Evolutionary conservation across 1,140 invertebrate genomes (phyloP), one percentile per base, ranked within the genome.

Genomic region (Heliothis virescens): DNA sequence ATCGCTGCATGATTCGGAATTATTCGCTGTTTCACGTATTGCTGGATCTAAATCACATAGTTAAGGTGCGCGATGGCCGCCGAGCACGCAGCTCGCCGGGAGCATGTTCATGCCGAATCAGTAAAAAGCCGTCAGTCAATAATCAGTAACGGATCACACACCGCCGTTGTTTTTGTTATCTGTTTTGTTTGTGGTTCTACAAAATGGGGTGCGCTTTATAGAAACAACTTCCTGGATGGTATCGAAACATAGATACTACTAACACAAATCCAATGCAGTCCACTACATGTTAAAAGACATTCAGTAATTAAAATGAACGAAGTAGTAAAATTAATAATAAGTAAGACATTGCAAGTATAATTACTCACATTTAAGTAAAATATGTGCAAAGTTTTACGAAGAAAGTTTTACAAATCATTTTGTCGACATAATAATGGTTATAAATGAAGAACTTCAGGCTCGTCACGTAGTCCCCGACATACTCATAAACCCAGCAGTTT

Each of bases 21-120:
- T 52, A 71, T 71, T 71, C 16, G 13, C 48, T 71, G 67, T 63
- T 63, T 63, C 67, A 15, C 48, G 18, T 71, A 52, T 52, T 50
- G 13, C 21, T 29, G 29, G 13, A 71, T 53, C 21, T 52, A 71
- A 50, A 71, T 71, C 67, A 29, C 67, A 53, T 50, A 13, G 67
- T 53, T 52, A 26, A 71, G 12, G 65, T 69, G 4, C 12, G 13
- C 21, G n/a, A 71, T 21, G 67, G 67, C 47, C 4, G 48, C 1
- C 10, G 3, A 13, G 48, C 67, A 71, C 48, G 67, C 67, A 41
- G 62, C 62, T 50, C 47, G 63, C 67, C 18, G 48, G 48, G 21
- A 26, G 67, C 9, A 18, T 26, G 65, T 18, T 48, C 18, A 67
- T 48, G 41, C 16, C 63, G 18, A 41, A 67, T 71, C 67, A 47